Evolutionary conservation across 2,888 invertebrate genomes (phyloP).

Genomic region (Elysia crispata): DNA sequence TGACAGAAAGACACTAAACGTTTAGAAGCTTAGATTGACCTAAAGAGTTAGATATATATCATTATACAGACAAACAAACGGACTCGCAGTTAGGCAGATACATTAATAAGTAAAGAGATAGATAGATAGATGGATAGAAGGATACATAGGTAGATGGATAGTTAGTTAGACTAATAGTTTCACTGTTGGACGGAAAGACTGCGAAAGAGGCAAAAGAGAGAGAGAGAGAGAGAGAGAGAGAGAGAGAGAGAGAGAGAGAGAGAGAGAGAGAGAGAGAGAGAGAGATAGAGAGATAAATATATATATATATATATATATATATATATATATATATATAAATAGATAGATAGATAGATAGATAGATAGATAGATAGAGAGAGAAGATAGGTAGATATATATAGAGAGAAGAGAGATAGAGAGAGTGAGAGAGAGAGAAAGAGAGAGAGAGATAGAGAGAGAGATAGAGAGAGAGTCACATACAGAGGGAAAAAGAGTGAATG

Average conservation of each 20-base stretch:
- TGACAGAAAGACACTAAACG: no score
- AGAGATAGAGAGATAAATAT: neutral
- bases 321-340: neutral
- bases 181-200: neutral
- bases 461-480: neutral
- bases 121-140: constrained; percentile 26
- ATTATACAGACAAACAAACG: neutral
- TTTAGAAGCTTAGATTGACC: no score
- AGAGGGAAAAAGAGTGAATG: neutral
- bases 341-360: neutral
- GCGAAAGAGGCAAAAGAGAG: constrained; percentile 11
- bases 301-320: neutral
- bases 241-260: neutral
- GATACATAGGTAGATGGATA: no score
- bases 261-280: constrained; percentile 29
- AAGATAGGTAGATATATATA: neutral
- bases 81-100: neutral
- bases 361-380: constrained; percentile 32
- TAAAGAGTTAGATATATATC: no score
- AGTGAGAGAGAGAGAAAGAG: neutral
- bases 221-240: neutral
- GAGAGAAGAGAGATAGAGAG: neutral
- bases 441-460: neutral
- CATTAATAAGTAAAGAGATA: neutral
- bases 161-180: neutral